Base-by-base conservation (phyloP, 1,140 invertebrate genomes). In the Mycetomoellerius zeteki region DNA sequence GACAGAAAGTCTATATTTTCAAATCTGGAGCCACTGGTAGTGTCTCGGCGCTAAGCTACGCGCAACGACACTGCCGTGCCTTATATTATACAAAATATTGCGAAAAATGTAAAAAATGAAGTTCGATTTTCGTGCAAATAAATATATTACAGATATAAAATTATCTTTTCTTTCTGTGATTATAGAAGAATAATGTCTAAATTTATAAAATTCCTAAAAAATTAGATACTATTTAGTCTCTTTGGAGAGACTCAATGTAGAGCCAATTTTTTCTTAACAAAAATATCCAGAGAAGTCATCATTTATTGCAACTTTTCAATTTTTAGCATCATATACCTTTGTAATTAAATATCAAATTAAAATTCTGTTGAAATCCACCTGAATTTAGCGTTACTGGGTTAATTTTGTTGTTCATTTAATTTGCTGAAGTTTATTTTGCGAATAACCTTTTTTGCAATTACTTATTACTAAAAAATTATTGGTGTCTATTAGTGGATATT, bases 231-330 rank as follows among this genome's bases (percentile, higher is more conserved):
- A 33, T 37, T 47, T 24, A n/a, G 7, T 21, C 8, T 30, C 6
- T 12, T 54, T 19, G 6, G 16, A 73, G n/a, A n/a, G n/a, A n/a
- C n/a, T n/a, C 10, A 73, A 30, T 52, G 16, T 30, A n/a, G 10
- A 19, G 10, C 14, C 8, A 65, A 65, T 12, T 67, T 37, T 67
- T 65, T 2, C 10, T 43, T 43, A 43, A 67, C 33, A 43, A 43
- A 43, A 69, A 24, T 43, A 14, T 69, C 33, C 6, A 64, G 16
- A 21, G 12, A 37, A 21, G 5, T 73, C 24, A 21, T 73, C 1
- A 73, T 33, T 73, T 73, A 54, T 73, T 27, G 27, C 47, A 30
- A 52, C 10, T 30, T 72, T 72, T n/a, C 24, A 33, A 73, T 16
- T 33, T 73, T 54, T 73, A 54, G 12, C 19, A 3, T 75, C 4